Conservation (phyloP, 92 coral and sea anemone species). For the Palythoa grandis region DNA sequence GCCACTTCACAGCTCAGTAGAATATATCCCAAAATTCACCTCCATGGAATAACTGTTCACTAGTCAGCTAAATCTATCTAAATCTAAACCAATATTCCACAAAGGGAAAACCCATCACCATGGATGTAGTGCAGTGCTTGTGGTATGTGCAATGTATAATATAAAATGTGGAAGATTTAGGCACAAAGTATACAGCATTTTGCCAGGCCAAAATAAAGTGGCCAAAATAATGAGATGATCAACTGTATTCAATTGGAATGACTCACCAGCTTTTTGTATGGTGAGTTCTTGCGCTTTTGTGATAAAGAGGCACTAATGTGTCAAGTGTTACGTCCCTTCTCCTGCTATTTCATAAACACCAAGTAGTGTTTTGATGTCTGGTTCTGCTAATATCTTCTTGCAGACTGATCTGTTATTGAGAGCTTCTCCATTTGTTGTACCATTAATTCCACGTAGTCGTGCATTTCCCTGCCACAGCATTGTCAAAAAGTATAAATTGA, state of each 20-base stretch:
- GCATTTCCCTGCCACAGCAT: conserved; percentile 27
- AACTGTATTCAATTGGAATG: conserved; percentile 6
- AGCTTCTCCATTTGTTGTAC: conserved; percentile 19
- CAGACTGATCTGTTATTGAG: conserved; percentile 29
- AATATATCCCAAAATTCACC: background rate
- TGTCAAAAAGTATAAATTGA: too few relatives aligned
- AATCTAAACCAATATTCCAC: too few relatives aligned
- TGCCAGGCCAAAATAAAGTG: conserved; percentile 14
- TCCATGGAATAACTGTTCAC: conserved; percentile 15
- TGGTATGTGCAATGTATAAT: too few relatives aligned
- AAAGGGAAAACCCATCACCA: too few relatives aligned
- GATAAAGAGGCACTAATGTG: conserved; percentile 9
- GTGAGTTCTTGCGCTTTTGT: conserved; percentile 17
- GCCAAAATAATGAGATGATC: conserved; percentile 7
- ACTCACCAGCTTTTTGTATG: conserved; percentile 25
- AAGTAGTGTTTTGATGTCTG: conserved; percentile 24
- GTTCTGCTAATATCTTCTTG: conserved; percentile 21
- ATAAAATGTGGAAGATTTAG: conserved; percentile 10
- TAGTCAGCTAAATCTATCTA: conserved; percentile 12
- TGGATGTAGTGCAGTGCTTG: too few relatives aligned
- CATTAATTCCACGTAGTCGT: conserved; percentile 8
- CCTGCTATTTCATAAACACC: conserved; percentile 29
- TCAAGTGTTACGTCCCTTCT: conserved; percentile 19
- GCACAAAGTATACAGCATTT: conserved; percentile 23
- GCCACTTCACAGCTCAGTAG: background rate